These are phyloP conservation scores for Pristionchus arcanus DNA, from an alignment of 2,888 invertebrate species.

Conservation along the genomic window DNA sequence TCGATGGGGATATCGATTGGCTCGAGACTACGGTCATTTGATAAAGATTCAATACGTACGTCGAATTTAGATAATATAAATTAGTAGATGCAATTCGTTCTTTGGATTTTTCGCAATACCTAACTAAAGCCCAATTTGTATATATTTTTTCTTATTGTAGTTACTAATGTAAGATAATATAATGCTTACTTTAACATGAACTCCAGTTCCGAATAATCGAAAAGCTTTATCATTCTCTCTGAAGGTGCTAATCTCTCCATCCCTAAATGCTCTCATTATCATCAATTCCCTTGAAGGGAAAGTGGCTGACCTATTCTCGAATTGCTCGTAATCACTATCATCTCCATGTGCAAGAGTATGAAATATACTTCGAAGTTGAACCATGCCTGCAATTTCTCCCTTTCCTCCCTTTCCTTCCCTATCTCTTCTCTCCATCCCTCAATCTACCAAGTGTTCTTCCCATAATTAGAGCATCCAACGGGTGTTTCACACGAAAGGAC, in stretches of 20 bases:
- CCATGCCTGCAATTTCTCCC: neutral
- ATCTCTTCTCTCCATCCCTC: neutral
- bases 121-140: neutral
- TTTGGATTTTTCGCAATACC: too few species aligned
- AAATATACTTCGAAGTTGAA: constrained; percentile 21
- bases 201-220: constrained; percentile 68
- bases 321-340: constrained; percentile 48
- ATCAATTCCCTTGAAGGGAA: neutral
- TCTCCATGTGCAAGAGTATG: constrained; percentile 38
- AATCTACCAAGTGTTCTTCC: neutral
- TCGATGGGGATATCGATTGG: too few species aligned
- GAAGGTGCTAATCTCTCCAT: constrained; percentile 67
- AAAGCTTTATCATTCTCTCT: constrained; percentile 69
- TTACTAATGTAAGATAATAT: too few species aligned
- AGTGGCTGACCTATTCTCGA: constrained; percentile 46
- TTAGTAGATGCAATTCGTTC: too few species aligned
- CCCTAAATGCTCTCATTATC: constrained; percentile 58
- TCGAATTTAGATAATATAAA: too few species aligned
- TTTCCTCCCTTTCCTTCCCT: neutral
- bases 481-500: neutral
- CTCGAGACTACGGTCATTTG: too few species aligned
- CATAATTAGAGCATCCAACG: neutral
- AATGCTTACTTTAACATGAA: constrained; percentile 66
- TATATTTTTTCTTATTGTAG: neutral
- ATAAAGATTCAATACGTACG: too few species aligned